Evolutionary conservation across 1,140 invertebrate genomes (phyloP).

Genomic region (Harlomillsia oculata): DNA sequence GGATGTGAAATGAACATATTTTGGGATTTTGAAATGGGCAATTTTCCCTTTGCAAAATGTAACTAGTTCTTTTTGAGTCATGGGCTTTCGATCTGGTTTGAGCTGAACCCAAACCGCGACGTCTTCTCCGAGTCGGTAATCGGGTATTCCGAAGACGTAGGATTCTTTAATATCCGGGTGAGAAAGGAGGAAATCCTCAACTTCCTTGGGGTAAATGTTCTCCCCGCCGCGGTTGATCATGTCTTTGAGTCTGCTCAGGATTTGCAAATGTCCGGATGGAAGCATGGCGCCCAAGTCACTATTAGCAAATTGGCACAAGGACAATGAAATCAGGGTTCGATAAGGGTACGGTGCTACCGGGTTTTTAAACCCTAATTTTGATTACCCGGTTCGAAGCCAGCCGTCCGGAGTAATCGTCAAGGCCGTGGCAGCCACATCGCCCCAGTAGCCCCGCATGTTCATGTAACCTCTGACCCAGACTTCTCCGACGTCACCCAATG

Average conservation of each 20-base stretch:
- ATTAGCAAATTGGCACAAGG: neutral
- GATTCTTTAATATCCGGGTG: conserved; percentile 50
- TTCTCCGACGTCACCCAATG: conserved; percentile 42
- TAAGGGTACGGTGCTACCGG: neutral
- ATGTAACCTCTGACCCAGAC: conserved; percentile 49
- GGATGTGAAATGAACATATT: conserved; percentile 45
- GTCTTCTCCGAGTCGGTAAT: conserved; percentile 52
- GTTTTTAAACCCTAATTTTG: neutral
- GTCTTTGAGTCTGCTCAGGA: conserved; percentile 56
- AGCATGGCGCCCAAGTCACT: conserved; percentile 52
- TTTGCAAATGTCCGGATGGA: conserved; percentile 47
- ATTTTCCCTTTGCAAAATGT: conserved; percentile 50
- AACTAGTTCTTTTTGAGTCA: conserved; percentile 44
- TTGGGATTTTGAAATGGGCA: conserved; percentile 49
- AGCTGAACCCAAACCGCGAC: conserved; percentile 51
- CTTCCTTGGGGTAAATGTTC: conserved; percentile 54
- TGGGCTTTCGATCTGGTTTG: conserved; percentile 39
- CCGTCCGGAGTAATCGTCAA: conserved; percentile 55
- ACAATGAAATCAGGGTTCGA: neutral
- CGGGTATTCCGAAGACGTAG: conserved; percentile 53
- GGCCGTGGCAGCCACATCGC: conserved; percentile 48
- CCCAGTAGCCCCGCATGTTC: conserved; percentile 52
- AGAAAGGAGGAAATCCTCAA: conserved; percentile 52
- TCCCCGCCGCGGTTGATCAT: conserved; percentile 58
- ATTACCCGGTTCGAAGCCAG: conserved; percentile 85